Evolutionary conservation across 1,140 invertebrate species (phyloP).

Genomic region (Stegodyphus dumicola): DNA sequence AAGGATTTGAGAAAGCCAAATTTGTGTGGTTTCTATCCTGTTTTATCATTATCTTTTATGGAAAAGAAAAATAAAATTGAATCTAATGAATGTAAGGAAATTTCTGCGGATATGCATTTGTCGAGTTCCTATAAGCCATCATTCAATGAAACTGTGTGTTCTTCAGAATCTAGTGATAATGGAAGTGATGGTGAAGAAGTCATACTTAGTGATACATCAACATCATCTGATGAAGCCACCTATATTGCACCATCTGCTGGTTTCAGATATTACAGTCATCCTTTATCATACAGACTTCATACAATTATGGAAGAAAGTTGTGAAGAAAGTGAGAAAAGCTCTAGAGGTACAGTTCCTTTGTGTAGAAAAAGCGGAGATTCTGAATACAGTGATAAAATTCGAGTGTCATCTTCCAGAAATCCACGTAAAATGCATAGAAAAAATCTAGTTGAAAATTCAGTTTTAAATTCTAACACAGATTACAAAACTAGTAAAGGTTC

Average conservation of each 20-base stretch:
- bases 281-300: conserved; percentile 80
- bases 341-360: conserved; percentile 65
- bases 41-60: conserved; percentile 25
- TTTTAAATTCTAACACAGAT: background rate
- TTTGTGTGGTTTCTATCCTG: conserved; percentile 34
- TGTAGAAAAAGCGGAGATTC: conserved; percentile 33
- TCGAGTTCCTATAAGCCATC: conserved; percentile 44
- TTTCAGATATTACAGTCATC: conserved; percentile 49
- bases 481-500: conserved; percentile 38
- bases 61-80: conserved; percentile 24
- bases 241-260: conserved; percentile 35
- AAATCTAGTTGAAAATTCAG: background rate
- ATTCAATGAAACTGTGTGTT: conserved; percentile 43
- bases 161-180: conserved; percentile 58
- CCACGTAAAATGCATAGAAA: conserved; percentile 37
- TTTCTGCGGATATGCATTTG: background rate
- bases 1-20: conserved; percentile 10
- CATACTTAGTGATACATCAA: conserved; percentile 61
- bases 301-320: conserved; percentile 95
- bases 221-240: conserved; percentile 56
- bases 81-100: conserved; percentile 4
- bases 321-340: conserved; percentile 78
- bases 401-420: conserved; percentile 15
- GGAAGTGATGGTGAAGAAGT: conserved; percentile 61
- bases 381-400: conserved; percentile 43